Conservation (phyloP, 2,797 vertebrate genomes). For the Takifugu ocellatus region DNA sequence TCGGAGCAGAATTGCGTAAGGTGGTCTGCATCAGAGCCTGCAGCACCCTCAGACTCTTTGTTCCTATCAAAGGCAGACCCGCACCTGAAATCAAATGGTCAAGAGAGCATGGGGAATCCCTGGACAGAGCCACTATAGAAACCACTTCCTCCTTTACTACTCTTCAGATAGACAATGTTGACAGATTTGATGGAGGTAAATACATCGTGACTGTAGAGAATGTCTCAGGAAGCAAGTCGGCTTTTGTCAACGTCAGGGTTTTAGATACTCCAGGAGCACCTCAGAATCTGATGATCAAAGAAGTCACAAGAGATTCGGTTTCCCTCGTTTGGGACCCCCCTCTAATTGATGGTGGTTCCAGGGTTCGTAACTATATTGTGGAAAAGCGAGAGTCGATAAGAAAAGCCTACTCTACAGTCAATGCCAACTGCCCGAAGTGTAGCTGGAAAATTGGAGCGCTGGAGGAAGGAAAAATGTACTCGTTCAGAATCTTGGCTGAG, state of each 20-base stretch:
- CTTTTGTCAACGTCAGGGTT: conserved; percentile 94
- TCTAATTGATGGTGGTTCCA: conserved; percentile 93
- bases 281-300: conserved; percentile 89
- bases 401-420: conserved; percentile 95
- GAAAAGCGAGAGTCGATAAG: conserved; percentile 96
- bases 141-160: conserved; percentile 90
- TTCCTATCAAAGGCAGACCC: conserved; percentile 96
- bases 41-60: conserved; percentile 92
- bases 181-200: conserved; percentile 96
- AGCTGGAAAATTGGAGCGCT: conserved; percentile 92
- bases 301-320: conserved; percentile 92
- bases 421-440: conserved; percentile 93
- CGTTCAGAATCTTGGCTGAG: conserved; percentile 95
- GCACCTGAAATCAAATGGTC: conserved; percentile 95
- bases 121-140: conserved; percentile 93
- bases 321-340: conserved; percentile 97
- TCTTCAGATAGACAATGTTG: conserved; percentile 90
- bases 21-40: conserved; percentile 92
- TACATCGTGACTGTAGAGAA: conserved; percentile 93
- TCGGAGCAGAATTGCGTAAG: conserved; percentile 95
- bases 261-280: conserved; percentile 95
- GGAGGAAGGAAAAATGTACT: conserved; percentile 93
- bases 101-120: conserved; percentile 88
- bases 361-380: conserved; percentile 94
- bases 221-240: conserved; percentile 90